Evolutionary conservation across 2,797 vertebrate genomes (phyloP).

Genomic region (Cynopterus sphinx): DNA sequence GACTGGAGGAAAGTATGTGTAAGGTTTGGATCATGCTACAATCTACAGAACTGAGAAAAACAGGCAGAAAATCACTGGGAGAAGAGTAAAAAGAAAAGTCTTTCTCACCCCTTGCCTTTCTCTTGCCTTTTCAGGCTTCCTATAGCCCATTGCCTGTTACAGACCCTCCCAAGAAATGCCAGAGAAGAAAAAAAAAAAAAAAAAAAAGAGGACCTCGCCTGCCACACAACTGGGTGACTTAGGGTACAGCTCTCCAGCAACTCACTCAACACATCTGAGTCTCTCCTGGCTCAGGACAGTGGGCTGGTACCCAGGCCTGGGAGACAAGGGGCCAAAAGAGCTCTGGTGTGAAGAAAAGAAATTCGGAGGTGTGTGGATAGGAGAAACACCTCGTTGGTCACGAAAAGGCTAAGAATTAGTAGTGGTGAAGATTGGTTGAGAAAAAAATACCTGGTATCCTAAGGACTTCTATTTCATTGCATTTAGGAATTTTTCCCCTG

Average conservation of each 20-base stretch:
- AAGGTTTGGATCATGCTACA: not conserved
- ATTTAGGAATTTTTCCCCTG: not conserved
- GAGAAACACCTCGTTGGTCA: not conserved
- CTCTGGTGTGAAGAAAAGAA: not conserved
- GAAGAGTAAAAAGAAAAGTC: not conserved
- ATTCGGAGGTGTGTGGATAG: not conserved
- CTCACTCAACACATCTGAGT: not conserved
- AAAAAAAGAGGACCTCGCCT: not conserved
- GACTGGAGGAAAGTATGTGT: not conserved
- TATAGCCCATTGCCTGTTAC: not conserved
- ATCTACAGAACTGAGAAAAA: not conserved
- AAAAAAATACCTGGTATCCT: not conserved
- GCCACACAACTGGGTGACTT: fast-evolving
- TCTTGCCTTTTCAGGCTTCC: not conserved
- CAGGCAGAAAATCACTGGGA: not conserved
- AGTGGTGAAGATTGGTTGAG: not conserved
- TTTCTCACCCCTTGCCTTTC: not conserved
- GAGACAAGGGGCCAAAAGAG: not conserved
- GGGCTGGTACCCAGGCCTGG: not conserved
- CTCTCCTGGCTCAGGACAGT: not conserved
- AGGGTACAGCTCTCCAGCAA: not conserved
- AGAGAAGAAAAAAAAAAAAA: not conserved
- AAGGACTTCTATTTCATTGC: not conserved
- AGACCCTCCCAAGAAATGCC: not conserved
- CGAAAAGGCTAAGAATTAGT: not conserved